A percentile compares a stretch with the other conserved stretches of the same genome.
Evolutionary conservation across 2,113 vertebrate species (phyloP).

Genomic region (Tyrannus savana): DNA sequence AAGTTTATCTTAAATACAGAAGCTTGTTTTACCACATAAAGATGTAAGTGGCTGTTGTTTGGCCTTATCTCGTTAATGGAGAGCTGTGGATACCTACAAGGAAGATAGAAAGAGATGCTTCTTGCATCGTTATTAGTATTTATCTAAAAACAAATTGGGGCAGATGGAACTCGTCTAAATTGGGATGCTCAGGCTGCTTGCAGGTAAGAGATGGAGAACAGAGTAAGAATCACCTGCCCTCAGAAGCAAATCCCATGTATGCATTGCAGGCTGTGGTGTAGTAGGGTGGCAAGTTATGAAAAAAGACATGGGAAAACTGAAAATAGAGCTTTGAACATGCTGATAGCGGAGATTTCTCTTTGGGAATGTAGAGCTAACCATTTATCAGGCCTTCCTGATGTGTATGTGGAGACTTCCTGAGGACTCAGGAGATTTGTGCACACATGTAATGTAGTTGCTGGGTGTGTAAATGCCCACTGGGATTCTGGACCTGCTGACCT

Average conservation of each 20-base stretch:
- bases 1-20: conserved; percentile 64
- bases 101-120: background rate
- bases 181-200: background rate
- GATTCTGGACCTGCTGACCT: background rate
- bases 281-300: background rate
- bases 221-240: background rate
- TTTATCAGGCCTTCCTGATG: background rate
- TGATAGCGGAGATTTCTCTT: background rate
- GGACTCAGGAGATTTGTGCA: background rate
- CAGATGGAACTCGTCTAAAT: background rate
- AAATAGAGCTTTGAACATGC: background rate
- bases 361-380: background rate
- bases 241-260: background rate
- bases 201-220: background rate
- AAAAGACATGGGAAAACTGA: background rate
- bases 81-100: background rate
- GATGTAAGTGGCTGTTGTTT: conserved; percentile 19
- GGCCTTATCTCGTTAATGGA: background rate
- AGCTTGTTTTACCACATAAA: conserved; percentile 55
- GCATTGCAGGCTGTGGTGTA: background rate
- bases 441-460: background rate
- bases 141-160: background rate
- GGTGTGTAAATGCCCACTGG: background rate
- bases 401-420: background rate
- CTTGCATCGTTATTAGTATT: background rate